Evolutionary conservation across 1,140 invertebrate genomes (phyloP).

Genomic region (Drosophila chauvacae): DNA sequence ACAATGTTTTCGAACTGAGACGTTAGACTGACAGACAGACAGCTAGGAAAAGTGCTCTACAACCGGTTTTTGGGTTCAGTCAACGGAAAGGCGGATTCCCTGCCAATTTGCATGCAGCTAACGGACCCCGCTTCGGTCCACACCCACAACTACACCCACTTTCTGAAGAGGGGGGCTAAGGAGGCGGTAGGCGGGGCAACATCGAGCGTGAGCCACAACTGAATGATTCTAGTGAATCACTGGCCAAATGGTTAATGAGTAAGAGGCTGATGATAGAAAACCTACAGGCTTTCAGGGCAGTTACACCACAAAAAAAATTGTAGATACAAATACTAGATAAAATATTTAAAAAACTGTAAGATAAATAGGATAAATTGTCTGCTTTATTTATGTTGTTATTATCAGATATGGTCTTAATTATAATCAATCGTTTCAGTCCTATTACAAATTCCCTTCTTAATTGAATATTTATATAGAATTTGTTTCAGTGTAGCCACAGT

Average conservation of each 20-base stretch:
- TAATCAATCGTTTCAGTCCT: background rate
- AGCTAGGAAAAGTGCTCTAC: constrained; percentile 38
- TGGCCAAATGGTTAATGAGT: constrained; percentile 68
- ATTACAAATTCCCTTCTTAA: background rate
- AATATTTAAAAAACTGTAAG: too few species aligned
- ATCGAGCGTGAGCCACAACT: constrained; percentile 67
- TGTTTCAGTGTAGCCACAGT: background rate
- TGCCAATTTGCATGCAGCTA: constrained; percentile 66
- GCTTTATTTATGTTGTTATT: too few species aligned
- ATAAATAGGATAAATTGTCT: too few species aligned
- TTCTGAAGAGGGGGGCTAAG: constrained; percentile 17
- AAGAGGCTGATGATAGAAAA: constrained; percentile 32
- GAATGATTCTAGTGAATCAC: constrained; percentile 74
- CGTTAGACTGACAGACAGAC: constrained; percentile 12
- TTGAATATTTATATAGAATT: background rate
- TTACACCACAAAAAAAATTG: background rate
- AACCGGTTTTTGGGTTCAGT: constrained; percentile 52
- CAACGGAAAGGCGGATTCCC: constrained; percentile 1
- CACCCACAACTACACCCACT: constrained; percentile 20
- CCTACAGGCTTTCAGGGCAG: constrained; percentile 1
- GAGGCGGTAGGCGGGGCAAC: constrained; percentile 12
- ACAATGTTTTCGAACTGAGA: constrained; percentile 26
- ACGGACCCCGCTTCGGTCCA: constrained; percentile 21
- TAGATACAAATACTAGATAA: too few species aligned
- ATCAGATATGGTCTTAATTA: background rate